Percentiles rank a stretch among this genome's conserved stretches.
Conservation (phyloP, 2,113 vertebrate genomes). For the Chrysochloris asiatica region DNA sequence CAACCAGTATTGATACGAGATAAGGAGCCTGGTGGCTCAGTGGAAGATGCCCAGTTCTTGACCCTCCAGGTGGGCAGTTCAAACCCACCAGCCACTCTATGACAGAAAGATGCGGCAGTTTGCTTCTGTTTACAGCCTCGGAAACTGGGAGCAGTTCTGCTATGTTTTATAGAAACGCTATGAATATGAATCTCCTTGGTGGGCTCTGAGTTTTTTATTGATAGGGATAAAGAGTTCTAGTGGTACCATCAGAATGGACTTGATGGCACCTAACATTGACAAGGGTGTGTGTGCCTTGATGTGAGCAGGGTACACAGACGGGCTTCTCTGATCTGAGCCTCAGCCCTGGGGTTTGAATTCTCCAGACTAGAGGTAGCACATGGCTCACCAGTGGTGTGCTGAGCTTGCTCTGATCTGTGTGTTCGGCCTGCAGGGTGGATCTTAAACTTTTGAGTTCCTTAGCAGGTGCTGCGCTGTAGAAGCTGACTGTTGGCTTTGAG, state of each 20-base stretch:
- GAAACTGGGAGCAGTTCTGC: too few species aligned
- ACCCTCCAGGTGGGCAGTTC: too few species aligned
- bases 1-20: neutral
- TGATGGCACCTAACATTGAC: neutral
- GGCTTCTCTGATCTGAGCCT: neutral
- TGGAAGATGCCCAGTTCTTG: too few species aligned
- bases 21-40: too few species aligned
- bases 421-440: neutral
- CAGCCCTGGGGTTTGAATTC: neutral
- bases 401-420: too few species aligned
- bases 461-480: neutral
- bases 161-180: too few species aligned
- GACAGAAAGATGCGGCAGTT: too few species aligned
- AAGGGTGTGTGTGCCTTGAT: neutral
- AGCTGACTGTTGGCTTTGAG: constrained; percentile 32
- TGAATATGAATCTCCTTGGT: too few species aligned
- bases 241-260: neutral
- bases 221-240: too few species aligned
- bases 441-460: constrained; percentile 18
- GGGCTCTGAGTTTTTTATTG: too few species aligned
- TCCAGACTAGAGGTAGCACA: neutral
- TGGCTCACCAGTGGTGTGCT: neutral
- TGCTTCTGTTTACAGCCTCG: too few species aligned
- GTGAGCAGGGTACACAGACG: neutral
- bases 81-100: too few species aligned